Percentiles rank a stretch among this genome's conserved stretches.
Conservation (phyloP, 2,797 vertebrate species). For the Eulemur rubriventer region DNA sequence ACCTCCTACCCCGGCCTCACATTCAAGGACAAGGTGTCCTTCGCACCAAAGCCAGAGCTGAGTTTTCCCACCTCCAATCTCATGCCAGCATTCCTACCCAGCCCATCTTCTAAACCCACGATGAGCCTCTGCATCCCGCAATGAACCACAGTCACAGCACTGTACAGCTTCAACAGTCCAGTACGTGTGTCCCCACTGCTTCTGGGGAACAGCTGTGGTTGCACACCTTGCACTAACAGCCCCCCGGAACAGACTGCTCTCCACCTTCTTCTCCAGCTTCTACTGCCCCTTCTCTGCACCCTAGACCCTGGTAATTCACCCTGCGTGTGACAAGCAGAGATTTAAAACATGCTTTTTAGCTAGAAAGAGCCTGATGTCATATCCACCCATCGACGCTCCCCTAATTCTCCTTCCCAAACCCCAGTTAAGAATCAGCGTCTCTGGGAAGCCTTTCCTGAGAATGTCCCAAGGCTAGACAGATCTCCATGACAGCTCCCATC, state of each 20-base stretch:
- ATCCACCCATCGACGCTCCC: background rate
- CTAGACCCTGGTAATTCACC: background rate
- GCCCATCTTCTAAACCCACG: background rate
- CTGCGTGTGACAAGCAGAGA: background rate
- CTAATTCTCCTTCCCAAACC: background rate
- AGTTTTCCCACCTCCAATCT: background rate
- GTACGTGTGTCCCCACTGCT: background rate
- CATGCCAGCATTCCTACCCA: background rate
- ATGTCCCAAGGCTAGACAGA: background rate
- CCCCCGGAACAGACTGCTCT: background rate
- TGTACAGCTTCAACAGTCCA: background rate
- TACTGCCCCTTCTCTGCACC: background rate
- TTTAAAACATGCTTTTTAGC: background rate
- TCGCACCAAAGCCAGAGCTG: background rate
- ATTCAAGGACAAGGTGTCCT: background rate
- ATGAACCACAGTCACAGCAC: background rate
- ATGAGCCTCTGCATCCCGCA: background rate
- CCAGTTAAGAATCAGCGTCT: background rate
- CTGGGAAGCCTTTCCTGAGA: background rate
- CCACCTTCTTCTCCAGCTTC: background rate
- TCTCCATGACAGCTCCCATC: background rate
- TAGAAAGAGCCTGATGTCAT: background rate
- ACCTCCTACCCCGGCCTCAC: background rate
- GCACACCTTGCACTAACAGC: background rate
- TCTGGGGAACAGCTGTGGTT: background rate